Conservation (phyloP, 2,797 vertebrate species). For the Phrynocephalus forsythii region DNA sequence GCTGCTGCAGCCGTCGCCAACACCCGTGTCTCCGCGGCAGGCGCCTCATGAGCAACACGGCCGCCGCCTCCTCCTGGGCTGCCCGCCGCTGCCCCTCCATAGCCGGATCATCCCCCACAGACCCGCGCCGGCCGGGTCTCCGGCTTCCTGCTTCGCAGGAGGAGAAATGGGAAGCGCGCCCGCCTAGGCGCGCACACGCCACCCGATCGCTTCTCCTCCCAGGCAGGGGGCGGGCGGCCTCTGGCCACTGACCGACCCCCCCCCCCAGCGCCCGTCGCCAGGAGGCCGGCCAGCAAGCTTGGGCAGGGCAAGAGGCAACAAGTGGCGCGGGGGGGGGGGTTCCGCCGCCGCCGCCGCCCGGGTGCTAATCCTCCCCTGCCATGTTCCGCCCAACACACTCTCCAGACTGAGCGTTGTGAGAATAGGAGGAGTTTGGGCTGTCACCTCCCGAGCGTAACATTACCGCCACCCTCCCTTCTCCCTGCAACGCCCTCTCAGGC, state of each 20-base stretch:
- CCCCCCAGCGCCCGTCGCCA: too few relatives aligned
- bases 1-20: background rate
- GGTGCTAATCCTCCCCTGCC: conserved; percentile 37
- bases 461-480: conserved; percentile 2
- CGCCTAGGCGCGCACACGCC: too few relatives aligned
- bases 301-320: conserved; percentile 11
- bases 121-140: background rate
- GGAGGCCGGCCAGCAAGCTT: background rate
- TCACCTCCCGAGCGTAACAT: conserved; percentile 53
- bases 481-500: conserved; percentile 69
- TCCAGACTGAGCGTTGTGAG: conserved; percentile 50
- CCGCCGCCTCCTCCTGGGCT: conserved; percentile 9
- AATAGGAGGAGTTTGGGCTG: conserved; percentile 61
- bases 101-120: conserved; percentile 46
- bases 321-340: conserved; percentile 8
- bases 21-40: background rate
- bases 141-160: too few relatives aligned
- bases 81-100: conserved; percentile 51
- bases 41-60: conserved; percentile 35
- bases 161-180: too few relatives aligned
- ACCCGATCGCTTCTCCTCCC: background rate
- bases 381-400: conserved; percentile 53
- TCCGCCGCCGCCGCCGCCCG: background rate
- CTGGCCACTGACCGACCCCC: background rate
- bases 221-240: background rate